phyloP scores from a whole-genome alignment of 1,140 invertebrate genomes.

The Chironomus tepperi region DNA sequence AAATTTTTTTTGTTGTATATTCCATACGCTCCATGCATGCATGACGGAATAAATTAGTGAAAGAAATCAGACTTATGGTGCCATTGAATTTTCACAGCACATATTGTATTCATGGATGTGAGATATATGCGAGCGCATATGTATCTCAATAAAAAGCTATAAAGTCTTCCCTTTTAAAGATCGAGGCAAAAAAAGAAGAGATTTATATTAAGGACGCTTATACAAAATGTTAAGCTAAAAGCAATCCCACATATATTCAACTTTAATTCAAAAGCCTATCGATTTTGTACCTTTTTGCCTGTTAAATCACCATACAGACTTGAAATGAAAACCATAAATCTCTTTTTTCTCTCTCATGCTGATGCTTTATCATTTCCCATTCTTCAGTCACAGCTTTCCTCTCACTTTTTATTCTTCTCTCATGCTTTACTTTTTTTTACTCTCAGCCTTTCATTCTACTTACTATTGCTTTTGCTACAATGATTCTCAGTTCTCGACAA shows the following conservation, averaged over 20 bases:
- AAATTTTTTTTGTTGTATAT: not conserved
- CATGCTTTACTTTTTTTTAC: not conserved
- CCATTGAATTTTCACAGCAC: not conserved
- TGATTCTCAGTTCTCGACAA: not conserved
- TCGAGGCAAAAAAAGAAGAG: not conserved
- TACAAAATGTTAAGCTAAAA: not conserved
- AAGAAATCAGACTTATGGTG: not conserved
- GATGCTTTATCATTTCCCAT: not conserved
- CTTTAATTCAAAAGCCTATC: constrained; percentile 13
- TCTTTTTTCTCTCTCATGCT: not conserved
- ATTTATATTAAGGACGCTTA: not conserved
- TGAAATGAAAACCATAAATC: constrained; percentile 14
- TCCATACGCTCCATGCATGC: not conserved
- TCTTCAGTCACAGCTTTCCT: not conserved
- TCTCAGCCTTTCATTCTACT: not conserved
- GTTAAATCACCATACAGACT: constrained; percentile 7
- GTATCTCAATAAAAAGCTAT: no score
- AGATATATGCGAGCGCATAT: no score
- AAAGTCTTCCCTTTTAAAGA: not conserved
- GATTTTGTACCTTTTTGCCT: constrained; percentile 8
- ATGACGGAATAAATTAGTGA: not conserved
- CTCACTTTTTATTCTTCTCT: not conserved
- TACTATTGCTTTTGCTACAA: not conserved
- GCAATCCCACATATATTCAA: not conserved
- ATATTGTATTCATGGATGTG: no score